Evolutionary conservation across 2,888 invertebrate species (phyloP).

Genomic region (Rhimphoctona megacephalus): DNA sequence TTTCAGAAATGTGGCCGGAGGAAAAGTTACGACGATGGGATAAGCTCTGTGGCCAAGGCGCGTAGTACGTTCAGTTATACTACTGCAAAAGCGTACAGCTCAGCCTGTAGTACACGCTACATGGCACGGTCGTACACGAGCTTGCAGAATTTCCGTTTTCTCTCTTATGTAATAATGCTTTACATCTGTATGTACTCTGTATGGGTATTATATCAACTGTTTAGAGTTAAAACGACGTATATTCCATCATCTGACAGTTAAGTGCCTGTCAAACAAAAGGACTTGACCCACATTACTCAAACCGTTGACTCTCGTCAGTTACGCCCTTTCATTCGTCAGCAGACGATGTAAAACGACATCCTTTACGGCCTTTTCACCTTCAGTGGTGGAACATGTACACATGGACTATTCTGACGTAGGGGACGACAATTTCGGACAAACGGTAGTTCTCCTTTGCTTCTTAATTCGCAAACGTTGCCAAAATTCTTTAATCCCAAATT

Average conservation of each 20-base stretch:
- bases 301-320: background rate
- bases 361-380: background rate
- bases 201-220: background rate
- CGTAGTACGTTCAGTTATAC: constrained; percentile 53
- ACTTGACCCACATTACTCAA: background rate
- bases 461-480: background rate
- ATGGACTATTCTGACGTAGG: background rate
- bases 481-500: background rate
- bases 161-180: constrained; percentile 45
- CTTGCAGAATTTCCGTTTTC: constrained; percentile 53
- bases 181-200: background rate
- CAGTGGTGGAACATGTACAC: background rate
- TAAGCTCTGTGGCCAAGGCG: constrained; percentile 65
- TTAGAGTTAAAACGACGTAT: constrained; percentile 8
- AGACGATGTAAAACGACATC: background rate
- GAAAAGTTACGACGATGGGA: constrained; percentile 67
- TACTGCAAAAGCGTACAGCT: constrained; percentile 56
- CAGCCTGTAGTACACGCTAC: constrained; percentile 1
- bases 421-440: background rate
- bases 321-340: background rate
- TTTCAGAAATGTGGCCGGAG: constrained; percentile 66
- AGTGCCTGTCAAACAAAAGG: background rate
- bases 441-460: background rate
- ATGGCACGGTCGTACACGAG: constrained; percentile 19
- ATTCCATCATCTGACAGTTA: background rate